Conservation (phyloP, 2,113 vertebrate genomes). For the Brienomyrus brachyistius region DNA sequence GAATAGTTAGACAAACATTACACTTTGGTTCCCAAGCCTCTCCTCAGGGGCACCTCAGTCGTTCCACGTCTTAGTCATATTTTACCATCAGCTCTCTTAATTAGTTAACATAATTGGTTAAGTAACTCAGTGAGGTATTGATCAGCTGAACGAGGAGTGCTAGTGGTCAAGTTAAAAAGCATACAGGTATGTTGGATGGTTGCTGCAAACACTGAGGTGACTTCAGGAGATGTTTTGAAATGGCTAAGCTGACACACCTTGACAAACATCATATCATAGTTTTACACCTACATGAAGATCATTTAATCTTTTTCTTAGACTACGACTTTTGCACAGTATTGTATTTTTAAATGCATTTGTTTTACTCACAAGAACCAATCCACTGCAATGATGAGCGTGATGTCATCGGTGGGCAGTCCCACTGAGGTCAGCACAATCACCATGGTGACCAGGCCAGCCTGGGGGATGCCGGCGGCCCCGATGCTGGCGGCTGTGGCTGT, state of each 20-base stretch:
- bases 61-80: neutral
- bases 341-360: neutral
- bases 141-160: neutral
- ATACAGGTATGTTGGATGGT: neutral
- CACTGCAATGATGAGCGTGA: constrained; percentile 94
- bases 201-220: neutral
- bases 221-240: neutral
- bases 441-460: constrained; percentile 96
- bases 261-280: neutral
- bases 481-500: constrained; percentile 95
- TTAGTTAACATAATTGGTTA: neutral
- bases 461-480: constrained; percentile 91
- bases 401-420: constrained; percentile 92
- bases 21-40: neutral
- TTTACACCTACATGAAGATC: neutral
- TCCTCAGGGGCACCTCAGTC: neutral
- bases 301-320: neutral
- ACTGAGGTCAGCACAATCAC: constrained; percentile 96
- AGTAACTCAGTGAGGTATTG: neutral
- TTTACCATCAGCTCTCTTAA: neutral
- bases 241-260: neutral
- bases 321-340: neutral
- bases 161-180: neutral
- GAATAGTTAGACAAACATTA: neutral
- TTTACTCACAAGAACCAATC: constrained; percentile 98